phyloP scores from a whole-genome alignment of 1,140 invertebrate genomes.

The Laodelphax striatellus region DNA sequence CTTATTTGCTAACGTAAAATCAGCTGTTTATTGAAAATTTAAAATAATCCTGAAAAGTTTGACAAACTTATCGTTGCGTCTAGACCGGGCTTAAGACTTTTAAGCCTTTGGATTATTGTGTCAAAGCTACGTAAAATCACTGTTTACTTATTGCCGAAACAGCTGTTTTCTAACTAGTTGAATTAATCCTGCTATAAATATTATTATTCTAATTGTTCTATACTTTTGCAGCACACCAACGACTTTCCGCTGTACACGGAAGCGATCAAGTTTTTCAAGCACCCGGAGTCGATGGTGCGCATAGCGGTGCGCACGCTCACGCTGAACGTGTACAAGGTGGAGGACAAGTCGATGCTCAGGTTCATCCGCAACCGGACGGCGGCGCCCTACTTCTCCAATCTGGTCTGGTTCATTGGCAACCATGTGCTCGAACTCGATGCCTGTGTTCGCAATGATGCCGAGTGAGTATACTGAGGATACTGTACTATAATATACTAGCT shows the following conservation, averaged over 20 bases:
- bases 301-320: conserved; percentile 96
- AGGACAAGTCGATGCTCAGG: conserved; percentile 88
- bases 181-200: too few relatives aligned
- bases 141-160: too few relatives aligned
- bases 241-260: conserved; percentile 99
- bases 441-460: conserved; percentile 87
- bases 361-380: conserved; percentile 94
- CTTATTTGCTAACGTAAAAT: too few relatives aligned
- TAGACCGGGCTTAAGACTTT: too few relatives aligned
- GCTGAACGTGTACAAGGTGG: conserved; percentile 91
- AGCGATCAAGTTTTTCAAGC: conserved; percentile 99
- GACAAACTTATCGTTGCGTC: too few relatives aligned
- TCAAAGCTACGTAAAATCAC: too few relatives aligned
- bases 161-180: too few relatives aligned
- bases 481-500: too few relatives aligned
- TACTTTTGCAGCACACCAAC: conserved; percentile 78
- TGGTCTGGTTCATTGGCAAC: conserved; percentile 99
- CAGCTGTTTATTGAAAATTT: too few relatives aligned
- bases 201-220: too few relatives aligned
- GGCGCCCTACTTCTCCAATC: conserved; percentile 94
- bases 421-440: conserved; percentile 92
- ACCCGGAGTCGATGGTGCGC: conserved; percentile 96
- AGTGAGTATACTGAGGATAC: conserved; percentile 50
- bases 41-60: too few relatives aligned
- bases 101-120: too few relatives aligned